Percentiles rank a stretch among this genome's conserved stretches.
Evolutionary conservation across 2,888 invertebrate species (phyloP).

Genomic region (Mythimna pallens): DNA sequence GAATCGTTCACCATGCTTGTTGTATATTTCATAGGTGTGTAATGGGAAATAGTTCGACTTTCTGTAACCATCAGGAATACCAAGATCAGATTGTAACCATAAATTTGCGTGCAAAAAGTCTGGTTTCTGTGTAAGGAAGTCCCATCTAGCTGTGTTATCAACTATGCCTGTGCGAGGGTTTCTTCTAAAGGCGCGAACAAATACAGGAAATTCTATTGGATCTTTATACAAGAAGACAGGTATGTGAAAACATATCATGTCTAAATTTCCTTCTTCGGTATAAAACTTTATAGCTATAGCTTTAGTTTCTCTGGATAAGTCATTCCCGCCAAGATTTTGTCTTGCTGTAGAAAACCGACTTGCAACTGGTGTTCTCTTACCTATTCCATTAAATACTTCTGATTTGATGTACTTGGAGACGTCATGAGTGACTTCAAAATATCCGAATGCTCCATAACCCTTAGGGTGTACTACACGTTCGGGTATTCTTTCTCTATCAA

Average conservation of each 20-base stretch:
- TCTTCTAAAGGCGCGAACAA: constrained; percentile 6
- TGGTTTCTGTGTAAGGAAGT: constrained; percentile 86
- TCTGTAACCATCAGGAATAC: constrained; percentile 96
- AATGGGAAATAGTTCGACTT: constrained; percentile 97
- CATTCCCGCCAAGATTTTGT: constrained; percentile 92
- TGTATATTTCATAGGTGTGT: constrained; percentile 96
- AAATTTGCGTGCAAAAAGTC: constrained; percentile 94
- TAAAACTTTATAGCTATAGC: constrained; percentile 83
- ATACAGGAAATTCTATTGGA: constrained; percentile 10
- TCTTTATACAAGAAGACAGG: constrained; percentile 80
- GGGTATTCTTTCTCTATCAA: constrained; percentile 94
- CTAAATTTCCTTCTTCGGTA: constrained; percentile 72
- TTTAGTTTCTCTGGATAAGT: constrained; percentile 76
- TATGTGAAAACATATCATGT: constrained; percentile 83
- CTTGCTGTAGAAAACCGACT: constrained; percentile 91
- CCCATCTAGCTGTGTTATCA: constrained; percentile 75
- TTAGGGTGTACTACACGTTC: constrained; percentile 98
- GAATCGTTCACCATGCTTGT: constrained; percentile 92
- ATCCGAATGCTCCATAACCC: constrained; percentile 95
- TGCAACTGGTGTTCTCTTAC: constrained; percentile 90
- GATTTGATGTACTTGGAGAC: constrained; percentile 92
- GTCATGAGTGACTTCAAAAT: constrained; percentile 95
- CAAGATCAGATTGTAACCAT: constrained; percentile 95
- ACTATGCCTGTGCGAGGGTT: no score
- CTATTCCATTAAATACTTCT: constrained; percentile 90